Conservation (phyloP, 2,888 invertebrate genomes). For the Agapetus fuscipes region DNA sequence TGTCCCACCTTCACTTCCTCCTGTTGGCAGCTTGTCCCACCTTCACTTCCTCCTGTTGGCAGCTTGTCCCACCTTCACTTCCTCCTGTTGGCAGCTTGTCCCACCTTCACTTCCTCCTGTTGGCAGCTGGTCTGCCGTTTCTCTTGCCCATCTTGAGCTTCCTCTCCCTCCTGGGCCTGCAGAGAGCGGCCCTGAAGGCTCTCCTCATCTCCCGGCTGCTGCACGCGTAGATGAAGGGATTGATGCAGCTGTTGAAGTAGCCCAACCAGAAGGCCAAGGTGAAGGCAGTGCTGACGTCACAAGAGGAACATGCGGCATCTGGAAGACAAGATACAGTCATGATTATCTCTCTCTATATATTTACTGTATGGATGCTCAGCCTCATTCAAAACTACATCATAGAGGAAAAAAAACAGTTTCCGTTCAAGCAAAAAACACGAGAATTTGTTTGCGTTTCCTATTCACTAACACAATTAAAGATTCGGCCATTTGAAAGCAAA, state of each 20-base stretch:
- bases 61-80: too few species aligned
- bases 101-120: too few species aligned
- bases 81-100: too few species aligned
- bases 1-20: too few species aligned
- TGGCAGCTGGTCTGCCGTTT: too few species aligned
- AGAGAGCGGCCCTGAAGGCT: slow-evolving; percentile 29
- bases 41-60: too few species aligned
- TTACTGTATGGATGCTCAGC: too few species aligned
- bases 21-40: too few species aligned
- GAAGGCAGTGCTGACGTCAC: slow-evolving; percentile 45
- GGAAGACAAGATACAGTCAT: slow-evolving; percentile 14
- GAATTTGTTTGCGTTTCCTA: too few species aligned
- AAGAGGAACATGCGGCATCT: slow-evolving; percentile 40
- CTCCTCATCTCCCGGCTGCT: slow-evolving; percentile 41
- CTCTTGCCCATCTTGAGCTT: too few species aligned
- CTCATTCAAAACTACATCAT: neutral
- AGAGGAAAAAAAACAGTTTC: neutral
- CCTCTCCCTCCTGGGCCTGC: neutral
- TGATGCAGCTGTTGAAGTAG: slow-evolving; percentile 57
- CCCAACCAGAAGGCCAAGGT: slow-evolving; percentile 59
- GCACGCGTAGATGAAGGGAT: slow-evolving; percentile 57
- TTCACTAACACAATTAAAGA: too few species aligned
- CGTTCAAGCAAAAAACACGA: neutral
- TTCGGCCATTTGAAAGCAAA: too few species aligned
- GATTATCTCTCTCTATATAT: neutral